A percentile compares a stretch with the other conserved stretches of the same genome.
phyloP scores from a whole-genome alignment of 2,797 vertebrate species.

The Paguma larvata region DNA sequence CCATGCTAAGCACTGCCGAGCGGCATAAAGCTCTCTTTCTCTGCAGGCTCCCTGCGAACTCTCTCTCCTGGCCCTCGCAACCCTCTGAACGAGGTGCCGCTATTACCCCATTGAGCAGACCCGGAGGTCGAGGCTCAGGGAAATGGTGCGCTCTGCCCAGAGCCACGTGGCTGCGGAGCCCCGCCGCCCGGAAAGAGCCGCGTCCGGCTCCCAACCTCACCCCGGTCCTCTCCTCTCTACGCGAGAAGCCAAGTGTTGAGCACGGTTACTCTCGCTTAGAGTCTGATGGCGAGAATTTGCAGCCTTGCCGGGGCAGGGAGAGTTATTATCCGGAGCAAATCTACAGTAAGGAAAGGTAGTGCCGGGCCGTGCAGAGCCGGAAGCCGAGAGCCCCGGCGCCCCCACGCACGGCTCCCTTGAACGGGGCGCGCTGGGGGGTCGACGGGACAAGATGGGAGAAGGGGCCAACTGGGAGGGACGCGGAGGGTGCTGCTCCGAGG shows the following conservation, averaged over 20 bases:
- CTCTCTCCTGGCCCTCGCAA: background rate
- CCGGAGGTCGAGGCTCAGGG: background rate
- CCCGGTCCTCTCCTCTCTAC: constrained; percentile 2
- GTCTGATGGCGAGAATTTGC: constrained; percentile 64
- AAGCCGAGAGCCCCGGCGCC: background rate
- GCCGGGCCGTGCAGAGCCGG: background rate
- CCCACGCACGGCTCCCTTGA: background rate
- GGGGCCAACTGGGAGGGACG: background rate
- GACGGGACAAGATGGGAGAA: background rate
- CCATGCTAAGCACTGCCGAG: background rate
- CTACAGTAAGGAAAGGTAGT: constrained; percentile 59
- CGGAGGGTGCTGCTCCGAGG: too few relatives aligned
- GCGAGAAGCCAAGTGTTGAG: background rate
- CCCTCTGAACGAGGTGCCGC: fast-evolving
- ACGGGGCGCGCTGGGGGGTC: too few relatives aligned
- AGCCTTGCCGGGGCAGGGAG: background rate
- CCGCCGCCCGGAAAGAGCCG: background rate
- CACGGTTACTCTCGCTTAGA: constrained; percentile 60
- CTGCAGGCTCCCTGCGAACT: background rate
- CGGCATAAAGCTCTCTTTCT: too few relatives aligned
- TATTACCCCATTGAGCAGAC: too few relatives aligned
- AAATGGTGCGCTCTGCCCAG: background rate
- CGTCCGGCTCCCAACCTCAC: background rate
- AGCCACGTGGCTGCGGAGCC: background rate
- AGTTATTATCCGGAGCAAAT: constrained; percentile 76